Percentiles rank a stretch among this genome's conserved stretches.
Conservation (phyloP, 2,113 vertebrate species). For the Lonchura striata region DNA sequence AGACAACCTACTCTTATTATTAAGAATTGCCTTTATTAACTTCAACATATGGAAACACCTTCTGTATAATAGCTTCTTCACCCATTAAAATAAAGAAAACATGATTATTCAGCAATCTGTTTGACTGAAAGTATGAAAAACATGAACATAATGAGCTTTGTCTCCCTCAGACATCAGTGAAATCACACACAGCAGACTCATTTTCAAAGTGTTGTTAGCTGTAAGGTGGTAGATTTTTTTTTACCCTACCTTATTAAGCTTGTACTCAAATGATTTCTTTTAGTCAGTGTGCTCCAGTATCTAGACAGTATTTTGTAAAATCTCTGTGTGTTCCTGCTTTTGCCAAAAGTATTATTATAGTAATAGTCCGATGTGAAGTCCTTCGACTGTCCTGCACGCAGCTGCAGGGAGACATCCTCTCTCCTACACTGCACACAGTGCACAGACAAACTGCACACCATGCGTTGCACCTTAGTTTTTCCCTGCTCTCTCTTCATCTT, state of each 20-base stretch:
- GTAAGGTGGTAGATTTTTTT: conserved; percentile 15
- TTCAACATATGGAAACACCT: conserved; percentile 15
- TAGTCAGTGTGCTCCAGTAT: not conserved
- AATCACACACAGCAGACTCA: conserved; percentile 34
- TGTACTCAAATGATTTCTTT: conserved; percentile 4
- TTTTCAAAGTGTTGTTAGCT: conserved; percentile 41
- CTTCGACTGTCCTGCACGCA: not conserved
- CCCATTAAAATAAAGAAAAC: conserved; percentile 28
- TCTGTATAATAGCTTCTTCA: conserved; percentile 45
- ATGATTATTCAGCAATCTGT: conserved; percentile 40
- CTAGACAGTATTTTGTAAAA: conserved; percentile 40
- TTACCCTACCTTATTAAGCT: conserved; percentile 46
- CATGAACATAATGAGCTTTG: conserved; percentile 20
- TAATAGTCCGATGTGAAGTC: not conserved
- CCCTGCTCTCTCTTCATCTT: not conserved
- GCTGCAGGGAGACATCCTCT: not conserved
- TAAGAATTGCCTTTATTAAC: conserved; percentile 50
- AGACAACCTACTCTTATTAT: conserved; percentile 26
- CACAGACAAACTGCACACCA: not conserved
- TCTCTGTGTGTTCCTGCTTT: conserved; percentile 25
- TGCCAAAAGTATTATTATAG: not conserved
- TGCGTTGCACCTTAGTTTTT: not conserved
- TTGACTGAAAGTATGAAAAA: conserved; percentile 39
- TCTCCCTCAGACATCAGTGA: conserved; percentile 29
- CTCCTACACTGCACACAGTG: not conserved